These are phyloP conservation scores for Archilochus colubris DNA, from an alignment of 2,113 vertebrate species.

Conservation along the genomic window DNA sequence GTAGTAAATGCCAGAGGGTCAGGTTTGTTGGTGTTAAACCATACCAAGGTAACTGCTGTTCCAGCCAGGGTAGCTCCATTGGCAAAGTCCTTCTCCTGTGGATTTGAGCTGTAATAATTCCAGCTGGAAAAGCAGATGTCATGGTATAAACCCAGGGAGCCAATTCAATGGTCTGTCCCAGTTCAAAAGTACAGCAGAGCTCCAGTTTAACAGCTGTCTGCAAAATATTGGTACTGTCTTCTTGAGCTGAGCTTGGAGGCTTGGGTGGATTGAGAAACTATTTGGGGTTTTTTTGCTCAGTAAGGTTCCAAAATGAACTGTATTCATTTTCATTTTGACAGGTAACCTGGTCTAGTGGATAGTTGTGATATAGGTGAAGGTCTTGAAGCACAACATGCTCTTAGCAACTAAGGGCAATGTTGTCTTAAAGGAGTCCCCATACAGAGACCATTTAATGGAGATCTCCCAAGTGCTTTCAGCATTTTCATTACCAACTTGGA, in stretches of 20 bases:
- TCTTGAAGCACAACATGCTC: neutral
- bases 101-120: neutral
- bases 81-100: neutral
- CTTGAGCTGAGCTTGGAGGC: fast-evolving
- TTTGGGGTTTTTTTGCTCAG: neutral
- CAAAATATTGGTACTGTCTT: neutral
- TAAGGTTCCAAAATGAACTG: neutral
- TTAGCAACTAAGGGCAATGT: neutral
- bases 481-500: neutral
- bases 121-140: neutral
- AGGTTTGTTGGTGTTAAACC: neutral
- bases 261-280: neutral
- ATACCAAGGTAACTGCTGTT: neutral
- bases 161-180: too few species aligned
- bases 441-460: neutral
- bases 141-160: neutral
- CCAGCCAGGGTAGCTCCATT: neutral
- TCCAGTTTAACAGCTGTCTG: neutral
- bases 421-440: neutral
- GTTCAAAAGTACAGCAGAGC: neutral
- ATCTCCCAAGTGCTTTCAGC: neutral
- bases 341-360: neutral
- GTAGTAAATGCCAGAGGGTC: neutral
- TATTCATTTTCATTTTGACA: neutral
- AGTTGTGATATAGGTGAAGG: neutral